These are phyloP conservation scores for Lethocerus indicus DNA, from an alignment of 1,140 invertebrate genomes.

Conservation along the genomic window DNA sequence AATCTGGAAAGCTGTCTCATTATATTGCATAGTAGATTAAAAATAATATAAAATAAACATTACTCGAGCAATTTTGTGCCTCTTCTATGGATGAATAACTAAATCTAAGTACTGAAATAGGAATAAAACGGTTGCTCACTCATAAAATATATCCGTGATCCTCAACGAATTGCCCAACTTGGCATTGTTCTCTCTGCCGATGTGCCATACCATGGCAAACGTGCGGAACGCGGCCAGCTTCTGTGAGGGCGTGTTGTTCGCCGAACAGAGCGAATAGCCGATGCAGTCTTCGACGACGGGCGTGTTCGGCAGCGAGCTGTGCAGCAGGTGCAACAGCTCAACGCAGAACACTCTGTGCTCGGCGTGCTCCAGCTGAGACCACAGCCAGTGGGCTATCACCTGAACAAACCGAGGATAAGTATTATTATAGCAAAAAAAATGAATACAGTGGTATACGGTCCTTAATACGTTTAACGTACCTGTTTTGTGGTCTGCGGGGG, in stretches of 20 bases:
- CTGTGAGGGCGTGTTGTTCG: conserved; percentile 6
- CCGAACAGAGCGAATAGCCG: conserved; percentile 30
- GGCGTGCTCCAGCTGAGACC: conserved; percentile 43
- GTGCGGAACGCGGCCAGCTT: conserved; percentile 46
- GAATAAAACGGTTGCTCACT: conserved; percentile 18
- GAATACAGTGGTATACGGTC: no score
- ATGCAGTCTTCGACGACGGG: conserved; percentile 51
- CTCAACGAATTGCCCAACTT: conserved; percentile 18
- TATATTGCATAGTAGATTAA: no score
- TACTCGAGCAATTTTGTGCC: no score
- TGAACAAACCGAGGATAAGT: no score
- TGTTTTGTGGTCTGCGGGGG: no score
- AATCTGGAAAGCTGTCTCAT: no score
- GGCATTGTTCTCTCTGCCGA: conserved; percentile 43
- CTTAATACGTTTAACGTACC: no score
- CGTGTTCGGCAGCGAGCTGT: conserved; percentile 33
- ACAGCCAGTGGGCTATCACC: conserved; percentile 43
- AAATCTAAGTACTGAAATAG: no score
- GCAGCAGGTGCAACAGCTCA: conserved; percentile 48
- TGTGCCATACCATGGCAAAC: conserved; percentile 63
- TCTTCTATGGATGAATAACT: no score
- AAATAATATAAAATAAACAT: no score
- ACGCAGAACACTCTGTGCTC: conserved; percentile 43
- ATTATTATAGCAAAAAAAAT: no score
- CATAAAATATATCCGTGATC: conserved; percentile 20